Evolutionary conservation across 2,113 vertebrate genomes (phyloP).

Genomic region (Rana temporaria): DNA sequence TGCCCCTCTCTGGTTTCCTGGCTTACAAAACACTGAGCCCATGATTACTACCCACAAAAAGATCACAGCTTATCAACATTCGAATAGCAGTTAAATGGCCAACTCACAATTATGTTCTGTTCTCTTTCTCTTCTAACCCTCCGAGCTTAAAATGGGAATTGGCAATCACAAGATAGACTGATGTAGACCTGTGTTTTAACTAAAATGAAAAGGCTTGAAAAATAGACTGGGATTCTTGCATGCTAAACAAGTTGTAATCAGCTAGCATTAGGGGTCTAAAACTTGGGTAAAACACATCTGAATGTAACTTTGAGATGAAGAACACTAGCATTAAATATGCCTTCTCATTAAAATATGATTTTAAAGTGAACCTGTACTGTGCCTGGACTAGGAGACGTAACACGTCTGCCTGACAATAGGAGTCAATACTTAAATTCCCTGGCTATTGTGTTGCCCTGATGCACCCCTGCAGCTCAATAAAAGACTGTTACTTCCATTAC

Average conservation of each 20-base stretch:
- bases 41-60: slow-evolving; percentile 59
- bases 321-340: slow-evolving; percentile 7
- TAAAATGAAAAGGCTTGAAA: slow-evolving; percentile 24
- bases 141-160: slow-evolving; percentile 50
- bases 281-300: slow-evolving; percentile 23
- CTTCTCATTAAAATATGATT: background rate
- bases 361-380: background rate
- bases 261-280: background rate
- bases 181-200: slow-evolving; percentile 34
- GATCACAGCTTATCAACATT: slow-evolving; percentile 49
- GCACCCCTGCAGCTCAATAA: too few relatives aligned
- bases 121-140: slow-evolving; percentile 47
- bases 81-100: slow-evolving; percentile 54
- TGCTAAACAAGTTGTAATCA: background rate
- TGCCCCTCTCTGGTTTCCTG: slow-evolving; percentile 53
- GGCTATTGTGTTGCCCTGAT: too few relatives aligned
- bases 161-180: slow-evolving; percentile 32
- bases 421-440: too few relatives aligned
- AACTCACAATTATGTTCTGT: slow-evolving; percentile 49
- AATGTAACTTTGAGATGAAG: background rate
- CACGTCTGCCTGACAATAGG: too few relatives aligned
- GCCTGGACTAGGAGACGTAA: too few relatives aligned
- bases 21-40: slow-evolving; percentile 57
- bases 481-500: too few relatives aligned
- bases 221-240: slow-evolving; percentile 2